Base-by-base conservation (phyloP, 2,888 invertebrate species). In the Notodonta dromedarius region DNA sequence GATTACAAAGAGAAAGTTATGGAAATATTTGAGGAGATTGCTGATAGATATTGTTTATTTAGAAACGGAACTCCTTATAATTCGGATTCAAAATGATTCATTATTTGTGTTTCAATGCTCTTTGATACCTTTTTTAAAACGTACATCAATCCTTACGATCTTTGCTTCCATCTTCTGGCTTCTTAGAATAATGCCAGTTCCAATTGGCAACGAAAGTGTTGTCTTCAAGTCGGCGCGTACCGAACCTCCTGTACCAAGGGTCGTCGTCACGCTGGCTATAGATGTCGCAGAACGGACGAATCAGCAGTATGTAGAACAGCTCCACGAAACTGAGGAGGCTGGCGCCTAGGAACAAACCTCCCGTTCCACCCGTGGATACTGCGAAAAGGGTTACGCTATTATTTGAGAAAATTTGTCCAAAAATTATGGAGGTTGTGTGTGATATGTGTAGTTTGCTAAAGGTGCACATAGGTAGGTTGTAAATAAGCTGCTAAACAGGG, bases 331-430 rank as follows among this genome's bases (percentile, higher is more conserved):
- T 96, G 0, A 96, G 87, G n/a, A 96, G 83, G 72, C 96, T 96
- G 0, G 95, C 95, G 9, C 96, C 96, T 13, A 95, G 93, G 74
- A 96, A 96, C 1, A 96, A 83, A 0, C 95, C 95, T 0, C 95
- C 94, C 0, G 95, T 95, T 56, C 96, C 95, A 0, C 96, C 96
- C 60, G 96, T 95, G 0, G 95, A 95, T 35, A 96, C 96, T 95
- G 79, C 7, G 42, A 12, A 42, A 42, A 42, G 11, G 42, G 9
- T 42, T 11, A 8, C 6, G 2, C 40, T 40, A 40, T 40, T 40
- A 40, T 40, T 40, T 9, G 40, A 7, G 40, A 40, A 40, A 40
- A 9, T 40, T 40, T 7, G 40, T 11, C 12, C 4, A 12, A 42
- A 42, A 42, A 42, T 3, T 42, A 42, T 42, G 42, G 1, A 42